A percentile compares a stretch with the other conserved stretches of the same genome.
Evolutionary conservation across 2,888 invertebrate species (phyloP).

Genomic region (Patella depressa): DNA sequence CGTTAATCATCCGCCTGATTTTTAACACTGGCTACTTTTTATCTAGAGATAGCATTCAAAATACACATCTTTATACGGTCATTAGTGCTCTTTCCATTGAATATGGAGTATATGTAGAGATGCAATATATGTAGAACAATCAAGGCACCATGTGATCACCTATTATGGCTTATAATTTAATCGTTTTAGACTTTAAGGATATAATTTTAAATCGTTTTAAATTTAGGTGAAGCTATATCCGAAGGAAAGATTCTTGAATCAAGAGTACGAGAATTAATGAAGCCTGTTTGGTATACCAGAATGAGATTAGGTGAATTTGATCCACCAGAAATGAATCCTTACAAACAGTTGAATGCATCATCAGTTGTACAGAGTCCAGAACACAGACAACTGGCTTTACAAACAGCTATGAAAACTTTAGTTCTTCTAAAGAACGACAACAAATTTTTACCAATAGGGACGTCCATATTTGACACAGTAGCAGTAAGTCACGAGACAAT

Average conservation of each 20-base stretch:
- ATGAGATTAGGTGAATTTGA: conserved; percentile 57
- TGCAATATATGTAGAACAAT: too few relatives aligned
- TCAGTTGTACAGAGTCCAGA: conserved; percentile 43
- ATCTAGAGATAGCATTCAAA: too few relatives aligned
- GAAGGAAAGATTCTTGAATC: conserved; percentile 41
- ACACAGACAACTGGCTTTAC: conserved; percentile 42
- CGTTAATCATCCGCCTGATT: too few relatives aligned
- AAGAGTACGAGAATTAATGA: conserved; percentile 35
- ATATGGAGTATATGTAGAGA: too few relatives aligned
- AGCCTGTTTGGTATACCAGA: conserved; percentile 50
- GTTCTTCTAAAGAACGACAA: conserved; percentile 55
- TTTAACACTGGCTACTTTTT: too few relatives aligned
- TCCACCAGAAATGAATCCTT: conserved; percentile 60
- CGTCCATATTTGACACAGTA: conserved; percentile 23
- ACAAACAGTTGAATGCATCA: conserved; percentile 40
- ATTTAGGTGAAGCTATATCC: conserved; percentile 45
- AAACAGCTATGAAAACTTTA: conserved; percentile 54
- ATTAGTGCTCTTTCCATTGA: too few relatives aligned
- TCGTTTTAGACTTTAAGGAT: not conserved
- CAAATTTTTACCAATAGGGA: conserved; percentile 35
- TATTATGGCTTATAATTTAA: too few relatives aligned
- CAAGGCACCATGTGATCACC: too few relatives aligned
- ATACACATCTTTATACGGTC: too few relatives aligned
- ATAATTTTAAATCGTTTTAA: not conserved
- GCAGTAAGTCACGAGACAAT: conserved; percentile 22